phyloP scores from a whole-genome alignment of 1,140 invertebrate species.

The Hormaphis cornu region DNA sequence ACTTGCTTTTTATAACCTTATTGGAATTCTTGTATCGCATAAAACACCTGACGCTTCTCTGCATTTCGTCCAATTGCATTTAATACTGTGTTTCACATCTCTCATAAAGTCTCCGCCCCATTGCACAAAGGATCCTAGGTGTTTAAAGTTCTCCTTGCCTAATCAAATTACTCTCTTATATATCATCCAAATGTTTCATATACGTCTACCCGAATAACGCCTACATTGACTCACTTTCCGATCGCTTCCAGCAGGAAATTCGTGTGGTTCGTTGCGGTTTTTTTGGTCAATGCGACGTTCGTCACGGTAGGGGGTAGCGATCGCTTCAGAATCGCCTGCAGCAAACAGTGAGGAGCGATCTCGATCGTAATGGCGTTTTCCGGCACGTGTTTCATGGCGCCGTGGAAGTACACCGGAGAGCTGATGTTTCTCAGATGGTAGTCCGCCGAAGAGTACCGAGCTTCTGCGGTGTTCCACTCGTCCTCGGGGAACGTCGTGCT shows the following conservation, averaged over 20 bases:
- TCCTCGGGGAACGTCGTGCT: slow-evolving; percentile 53
- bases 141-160: no score
- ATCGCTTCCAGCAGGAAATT: slow-evolving; percentile 62
- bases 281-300: slow-evolving; percentile 71
- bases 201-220: no score
- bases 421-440: slow-evolving; percentile 61
- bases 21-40: no score
- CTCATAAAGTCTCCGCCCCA: no score
- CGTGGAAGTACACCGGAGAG: slow-evolving; percentile 68
- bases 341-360: slow-evolving; percentile 50
- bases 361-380: slow-evolving; percentile 65
- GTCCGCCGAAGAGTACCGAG: slow-evolving; percentile 50
- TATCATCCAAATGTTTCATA: no score
- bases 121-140: no score
- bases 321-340: slow-evolving; percentile 75
- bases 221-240: slow-evolving; percentile 49
- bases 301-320: slow-evolving; percentile 49
- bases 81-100: no score
- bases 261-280: slow-evolving; percentile 58
- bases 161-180: no score
- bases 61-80: no score
- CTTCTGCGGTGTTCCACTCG: slow-evolving; percentile 41
- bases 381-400: slow-evolving; percentile 65
- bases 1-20: no score
- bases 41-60: no score